Evolutionary conservation across 2,797 vertebrate genomes (phyloP), one percentile per base, ranked within the genome.

Genomic region (Siniperca obscura): DNA sequence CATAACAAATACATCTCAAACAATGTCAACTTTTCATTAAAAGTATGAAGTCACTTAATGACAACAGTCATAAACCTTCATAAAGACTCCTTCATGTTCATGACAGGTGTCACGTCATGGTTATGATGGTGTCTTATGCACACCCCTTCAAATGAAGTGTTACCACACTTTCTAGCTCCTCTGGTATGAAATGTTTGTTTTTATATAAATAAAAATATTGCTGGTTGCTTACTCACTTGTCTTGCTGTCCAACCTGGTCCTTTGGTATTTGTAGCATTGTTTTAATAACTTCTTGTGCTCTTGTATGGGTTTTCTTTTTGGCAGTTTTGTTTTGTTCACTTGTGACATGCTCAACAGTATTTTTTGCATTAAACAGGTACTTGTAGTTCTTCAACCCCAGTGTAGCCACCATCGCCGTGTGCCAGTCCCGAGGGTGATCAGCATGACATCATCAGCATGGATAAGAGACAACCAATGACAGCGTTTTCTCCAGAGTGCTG

Each of bases 371-470:
- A 59, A 44, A 69, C 21, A 61, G 59, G 71, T 38, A 38, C 53
- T 27, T 59, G 40, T 34, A 40, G 42, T 36, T 67, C 52, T 52
- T 62, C 13, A 65, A 40, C 11, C 9, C 50, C 30, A 67, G 7
- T 25, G 16, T 16, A 62, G 21, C 48, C 2, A 1, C 36, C 9
- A 7, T 40, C 6, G n/a, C 61, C n/a, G 10, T 42, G 42, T 66
- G 60, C 19, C 34, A 30, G 34, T 78, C 52, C 30, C 22, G 19
- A 72, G 30, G 74, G 30, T 77, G 80, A 72, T 74, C 25, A 60
- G 70, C 80, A 74, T 87, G 70, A 91, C 81, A 80, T 93, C 87
- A 91, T 77, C 36, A 42, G 42, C 17, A 6, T 17, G 5, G 71
- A 81, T 71, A 64, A 83, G 27, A 65, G 53, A 72, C 61, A 84